phyloP scores from a whole-genome alignment of 2,113 vertebrate species.

The Rousettus leschenaultii region DNA sequence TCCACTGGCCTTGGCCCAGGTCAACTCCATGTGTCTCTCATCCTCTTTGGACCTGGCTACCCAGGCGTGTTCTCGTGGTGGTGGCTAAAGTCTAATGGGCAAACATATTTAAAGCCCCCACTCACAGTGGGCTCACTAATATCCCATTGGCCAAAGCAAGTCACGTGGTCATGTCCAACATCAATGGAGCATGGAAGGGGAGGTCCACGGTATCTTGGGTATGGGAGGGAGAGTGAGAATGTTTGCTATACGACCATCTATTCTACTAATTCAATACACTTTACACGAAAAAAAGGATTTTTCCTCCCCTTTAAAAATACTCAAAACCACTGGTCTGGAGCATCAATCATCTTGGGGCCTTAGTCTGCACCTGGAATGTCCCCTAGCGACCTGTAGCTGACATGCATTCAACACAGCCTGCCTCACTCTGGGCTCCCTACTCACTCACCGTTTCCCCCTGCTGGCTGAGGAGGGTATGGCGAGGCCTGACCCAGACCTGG shows the following conservation, averaged over 20 bases:
- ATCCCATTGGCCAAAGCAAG: not conserved
- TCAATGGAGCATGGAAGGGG: accelerated
- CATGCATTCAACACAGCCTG: accelerated
- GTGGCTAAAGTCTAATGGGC: not conserved
- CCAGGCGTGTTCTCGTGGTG: not conserved
- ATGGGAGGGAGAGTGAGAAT: not conserved
- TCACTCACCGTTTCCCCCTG: not conserved
- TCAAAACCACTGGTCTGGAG: not conserved
- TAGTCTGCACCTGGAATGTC: not conserved
- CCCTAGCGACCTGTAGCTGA: not conserved
- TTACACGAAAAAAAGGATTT: not conserved
- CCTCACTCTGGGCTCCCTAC: accelerated
- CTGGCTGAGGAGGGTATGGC: not conserved
- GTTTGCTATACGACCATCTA: not conserved
- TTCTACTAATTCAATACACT: not conserved
- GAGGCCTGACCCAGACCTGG: not conserved
- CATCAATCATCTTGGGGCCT: not conserved
- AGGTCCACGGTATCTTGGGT: accelerated
- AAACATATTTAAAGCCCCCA: accelerated
- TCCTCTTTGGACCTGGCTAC: not conserved
- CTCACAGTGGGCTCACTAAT: accelerated
- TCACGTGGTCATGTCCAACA: accelerated
- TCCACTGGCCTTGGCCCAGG: not conserved
- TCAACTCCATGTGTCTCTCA: accelerated
- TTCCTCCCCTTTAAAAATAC: not conserved